Conservation (phyloP, 2,113 vertebrate genomes). For the Myotis lucifugus region DNA sequence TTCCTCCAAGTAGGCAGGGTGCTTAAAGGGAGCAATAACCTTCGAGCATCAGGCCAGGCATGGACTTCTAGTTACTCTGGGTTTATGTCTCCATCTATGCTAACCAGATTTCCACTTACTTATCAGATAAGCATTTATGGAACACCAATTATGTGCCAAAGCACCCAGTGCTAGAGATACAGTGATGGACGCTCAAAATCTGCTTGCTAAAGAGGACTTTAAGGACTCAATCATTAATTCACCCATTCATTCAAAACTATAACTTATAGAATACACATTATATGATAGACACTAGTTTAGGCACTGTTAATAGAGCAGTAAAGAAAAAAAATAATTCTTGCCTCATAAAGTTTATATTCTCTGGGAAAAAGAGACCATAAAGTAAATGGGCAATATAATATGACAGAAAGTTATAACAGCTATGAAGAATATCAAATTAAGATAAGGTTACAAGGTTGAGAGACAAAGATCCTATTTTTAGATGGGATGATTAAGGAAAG, state of each 20-base stretch:
- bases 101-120: background rate
- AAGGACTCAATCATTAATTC: background rate
- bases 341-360: background rate
- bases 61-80: background rate
- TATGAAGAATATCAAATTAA: background rate
- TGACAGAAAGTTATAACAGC: background rate
- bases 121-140: background rate
- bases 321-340: background rate
- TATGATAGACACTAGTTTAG: background rate
- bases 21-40: background rate
- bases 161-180: background rate
- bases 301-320: background rate
- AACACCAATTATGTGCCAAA: background rate
- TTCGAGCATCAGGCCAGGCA: background rate
- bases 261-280: background rate
- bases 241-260: constrained; percentile 23
- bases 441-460: background rate
- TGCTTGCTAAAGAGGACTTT: background rate
- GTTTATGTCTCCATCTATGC: background rate
- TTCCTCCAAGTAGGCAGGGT: background rate
- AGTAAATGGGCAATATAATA: background rate
- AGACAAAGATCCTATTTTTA: background rate
- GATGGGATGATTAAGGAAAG: background rate
- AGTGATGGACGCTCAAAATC: background rate
- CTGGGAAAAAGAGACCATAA: background rate